phyloP scores from a whole-genome alignment of 2,797 vertebrate genomes.

The Gobio occitaniae region DNA sequence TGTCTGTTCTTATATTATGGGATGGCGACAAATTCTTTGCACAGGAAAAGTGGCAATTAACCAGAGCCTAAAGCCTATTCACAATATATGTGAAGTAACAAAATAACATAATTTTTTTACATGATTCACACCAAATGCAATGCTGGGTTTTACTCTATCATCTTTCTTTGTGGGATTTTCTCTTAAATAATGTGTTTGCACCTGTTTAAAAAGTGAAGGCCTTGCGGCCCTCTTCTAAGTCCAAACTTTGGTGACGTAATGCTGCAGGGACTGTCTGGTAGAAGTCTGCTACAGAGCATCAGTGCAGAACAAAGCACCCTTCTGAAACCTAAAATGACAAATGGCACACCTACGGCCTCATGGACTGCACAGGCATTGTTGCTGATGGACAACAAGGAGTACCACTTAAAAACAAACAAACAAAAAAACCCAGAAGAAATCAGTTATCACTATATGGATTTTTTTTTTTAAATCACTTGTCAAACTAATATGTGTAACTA shows the following conservation, averaged over 20 bases:
- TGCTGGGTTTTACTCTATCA: not conserved
- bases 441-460: not conserved
- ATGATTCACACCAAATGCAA: constrained; percentile 6
- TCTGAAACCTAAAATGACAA: constrained; percentile 25
- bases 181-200: not conserved
- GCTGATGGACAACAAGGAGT: not conserved
- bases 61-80: not conserved
- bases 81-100: not conserved
- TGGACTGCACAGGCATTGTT: not conserved
- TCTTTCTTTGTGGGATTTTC: not conserved
- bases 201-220: not conserved
- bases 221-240: not conserved
- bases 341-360: not conserved
- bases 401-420: not conserved
- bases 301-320: not conserved
- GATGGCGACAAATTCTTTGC: constrained; percentile 29
- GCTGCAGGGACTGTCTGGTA: constrained; percentile 5
- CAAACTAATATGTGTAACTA: not conserved
- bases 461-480: not conserved
- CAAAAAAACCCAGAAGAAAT: not conserved
- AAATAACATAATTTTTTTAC: not conserved
- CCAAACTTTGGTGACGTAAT: constrained; percentile 9
- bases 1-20: constrained; percentile 17
- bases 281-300: not conserved
- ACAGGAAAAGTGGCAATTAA: constrained; percentile 3